Conservation (phyloP, 2,888 invertebrate species). For the Coremacera marginata region DNA sequence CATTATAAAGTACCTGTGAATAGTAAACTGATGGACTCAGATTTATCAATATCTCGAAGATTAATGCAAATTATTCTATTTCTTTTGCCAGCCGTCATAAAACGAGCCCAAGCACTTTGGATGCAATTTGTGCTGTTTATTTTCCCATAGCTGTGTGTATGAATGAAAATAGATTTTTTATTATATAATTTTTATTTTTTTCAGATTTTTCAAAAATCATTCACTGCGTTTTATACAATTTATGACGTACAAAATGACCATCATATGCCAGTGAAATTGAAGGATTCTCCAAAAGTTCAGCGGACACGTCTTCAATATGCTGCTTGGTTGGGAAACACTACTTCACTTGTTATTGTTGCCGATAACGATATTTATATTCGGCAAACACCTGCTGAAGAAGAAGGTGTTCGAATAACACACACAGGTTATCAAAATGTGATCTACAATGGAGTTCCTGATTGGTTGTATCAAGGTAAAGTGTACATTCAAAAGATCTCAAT, state of each 20-base stretch:
- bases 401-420: slow-evolving; percentile 79
- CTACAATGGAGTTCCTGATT: slow-evolving; percentile 95
- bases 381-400: slow-evolving; percentile 77
- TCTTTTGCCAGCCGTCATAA: too few species aligned
- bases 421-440: slow-evolving; percentile 83
- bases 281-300: slow-evolving; percentile 78
- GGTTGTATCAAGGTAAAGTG: slow-evolving; percentile 93
- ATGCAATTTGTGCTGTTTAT: too few species aligned
- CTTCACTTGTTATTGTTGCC: slow-evolving; percentile 82
- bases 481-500: neutral
- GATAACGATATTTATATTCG: slow-evolving; percentile 92
- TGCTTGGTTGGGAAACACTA: slow-evolving; percentile 84
- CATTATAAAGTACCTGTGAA: too few species aligned
- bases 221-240: slow-evolving; percentile 89
- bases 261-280: slow-evolving; percentile 86
- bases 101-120: neutral
- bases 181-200: slow-evolving; percentile 55
- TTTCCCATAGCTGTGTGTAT: too few species aligned
- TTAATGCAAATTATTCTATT: too few species aligned
- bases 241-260: slow-evolving; percentile 93
- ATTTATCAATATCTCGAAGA: too few species aligned
- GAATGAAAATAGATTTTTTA: neutral
- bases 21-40: too few species aligned
- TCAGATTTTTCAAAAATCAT: slow-evolving; percentile 88
- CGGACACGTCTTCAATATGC: slow-evolving; percentile 86